Conservation (phyloP, 2,113 vertebrate species). For the Dermatemys mawii region DNA sequence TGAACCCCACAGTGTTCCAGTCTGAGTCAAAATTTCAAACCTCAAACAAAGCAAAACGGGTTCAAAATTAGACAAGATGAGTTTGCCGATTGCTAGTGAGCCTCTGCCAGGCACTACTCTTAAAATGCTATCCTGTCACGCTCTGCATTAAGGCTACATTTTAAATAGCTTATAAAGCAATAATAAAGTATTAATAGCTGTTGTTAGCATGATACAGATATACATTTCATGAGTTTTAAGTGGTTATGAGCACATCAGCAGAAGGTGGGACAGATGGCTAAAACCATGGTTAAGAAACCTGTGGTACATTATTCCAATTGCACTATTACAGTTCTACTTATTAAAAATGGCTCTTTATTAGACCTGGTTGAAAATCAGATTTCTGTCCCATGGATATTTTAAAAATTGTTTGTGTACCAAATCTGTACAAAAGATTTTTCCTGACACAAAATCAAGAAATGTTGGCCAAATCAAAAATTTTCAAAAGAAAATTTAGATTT, state of each 20-base stretch:
- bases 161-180: constrained; percentile 65
- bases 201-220: constrained; percentile 47
- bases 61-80: constrained; percentile 60
- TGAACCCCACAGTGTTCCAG: background rate
- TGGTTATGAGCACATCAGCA: constrained; percentile 52
- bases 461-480: background rate
- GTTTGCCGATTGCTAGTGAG: background rate
- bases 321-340: background rate
- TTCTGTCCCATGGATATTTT: background rate
- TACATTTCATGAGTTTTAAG: constrained; percentile 42
- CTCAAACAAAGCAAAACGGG: constrained; percentile 29
- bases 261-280: constrained; percentile 44
- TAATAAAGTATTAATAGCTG: constrained; percentile 52
- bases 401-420: background rate
- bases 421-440: background rate
- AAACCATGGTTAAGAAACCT: constrained; percentile 17
- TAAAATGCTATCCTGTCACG: constrained; percentile 32
- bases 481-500: background rate
- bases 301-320: constrained; percentile 22
- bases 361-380: background rate
- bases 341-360: constrained; percentile 31
- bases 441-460: background rate
- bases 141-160: constrained; percentile 41
- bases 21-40: constrained; percentile 16
- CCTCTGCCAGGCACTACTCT: constrained; percentile 35